Conservation (phyloP, 2,113 vertebrate genomes). For the Colistium nudipinnis region DNA sequence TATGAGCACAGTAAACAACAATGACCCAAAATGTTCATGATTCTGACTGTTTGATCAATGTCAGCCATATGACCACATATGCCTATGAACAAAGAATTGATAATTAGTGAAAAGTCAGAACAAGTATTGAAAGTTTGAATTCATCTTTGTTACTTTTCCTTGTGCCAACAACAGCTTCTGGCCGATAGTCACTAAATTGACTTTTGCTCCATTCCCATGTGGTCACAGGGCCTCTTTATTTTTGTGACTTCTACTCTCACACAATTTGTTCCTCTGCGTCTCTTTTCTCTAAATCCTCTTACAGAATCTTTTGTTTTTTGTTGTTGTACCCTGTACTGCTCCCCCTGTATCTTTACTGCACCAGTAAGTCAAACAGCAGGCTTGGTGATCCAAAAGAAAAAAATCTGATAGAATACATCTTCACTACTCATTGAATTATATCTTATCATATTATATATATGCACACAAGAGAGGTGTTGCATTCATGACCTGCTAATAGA, state of each 20-base stretch:
- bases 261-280: background rate
- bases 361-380: constrained; percentile 25
- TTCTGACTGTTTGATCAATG: constrained; percentile 4
- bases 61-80: background rate
- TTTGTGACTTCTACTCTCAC: constrained; percentile 23
- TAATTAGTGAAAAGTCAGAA: background rate
- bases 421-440: constrained; percentile 54
- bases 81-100: background rate
- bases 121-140: too few species aligned
- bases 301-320: constrained; percentile 18
- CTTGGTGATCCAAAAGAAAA: constrained; percentile 44
- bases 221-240: constrained; percentile 17
- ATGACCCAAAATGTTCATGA: background rate
- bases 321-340: background rate
- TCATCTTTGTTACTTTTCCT: constrained; percentile 7
- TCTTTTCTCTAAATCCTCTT: constrained; percentile 20
- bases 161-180: constrained; percentile 18
- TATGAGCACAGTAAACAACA: constrained; percentile 11
- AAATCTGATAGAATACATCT: constrained; percentile 51
- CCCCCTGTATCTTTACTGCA: constrained; percentile 24
- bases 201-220: constrained; percentile 38
- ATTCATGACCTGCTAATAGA: constrained; percentile 52
- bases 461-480: constrained; percentile 32
- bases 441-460: constrained; percentile 13
- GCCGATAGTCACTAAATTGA: constrained; percentile 7